Conservation (phyloP, 2,113 vertebrate genomes). For the Clarias magur region DNA sequence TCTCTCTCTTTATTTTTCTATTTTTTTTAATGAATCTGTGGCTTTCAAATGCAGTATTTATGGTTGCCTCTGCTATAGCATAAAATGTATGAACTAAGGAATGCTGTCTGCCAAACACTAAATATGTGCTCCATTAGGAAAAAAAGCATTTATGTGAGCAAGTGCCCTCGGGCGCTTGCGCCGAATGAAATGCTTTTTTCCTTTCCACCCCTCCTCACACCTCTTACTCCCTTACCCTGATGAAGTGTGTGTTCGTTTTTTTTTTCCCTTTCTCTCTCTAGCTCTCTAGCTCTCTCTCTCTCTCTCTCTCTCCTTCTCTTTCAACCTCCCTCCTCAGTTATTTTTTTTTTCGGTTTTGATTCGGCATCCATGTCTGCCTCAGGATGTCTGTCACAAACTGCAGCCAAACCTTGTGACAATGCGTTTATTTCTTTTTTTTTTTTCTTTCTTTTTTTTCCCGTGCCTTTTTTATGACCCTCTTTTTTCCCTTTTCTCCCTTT, state of each 20-base stretch:
- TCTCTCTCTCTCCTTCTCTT: conserved; percentile 69
- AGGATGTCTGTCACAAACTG: conserved; percentile 87
- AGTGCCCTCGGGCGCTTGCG: conserved; percentile 71
- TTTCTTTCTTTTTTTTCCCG: conserved; percentile 70
- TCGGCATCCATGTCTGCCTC: conserved; percentile 79
- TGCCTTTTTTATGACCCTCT: conserved; percentile 82
- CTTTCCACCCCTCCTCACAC: conserved; percentile 57
- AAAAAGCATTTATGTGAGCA: conserved; percentile 84
- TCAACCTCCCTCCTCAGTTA: conserved; percentile 66
- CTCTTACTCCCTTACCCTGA: conserved; percentile 43
- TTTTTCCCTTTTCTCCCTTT: conserved; percentile 79
- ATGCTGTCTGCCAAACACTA: conserved; percentile 74
- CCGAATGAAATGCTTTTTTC: conserved; percentile 80
- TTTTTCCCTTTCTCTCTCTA: conserved; percentile 65
- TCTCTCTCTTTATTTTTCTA: not conserved
- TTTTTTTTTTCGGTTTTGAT: conserved; percentile 63
- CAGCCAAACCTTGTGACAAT: conserved; percentile 86
- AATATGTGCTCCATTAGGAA: conserved; percentile 80
- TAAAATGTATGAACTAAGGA: conserved; percentile 41
- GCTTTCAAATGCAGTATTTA: conserved; percentile 49
- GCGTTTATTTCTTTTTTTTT: conserved; percentile 67
- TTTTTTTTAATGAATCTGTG: conserved; percentile 43
- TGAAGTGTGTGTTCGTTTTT: conserved; percentile 57
- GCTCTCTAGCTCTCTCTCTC: too few species aligned
- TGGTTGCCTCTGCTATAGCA: conserved; percentile 47